These are phyloP conservation scores for Acanthococcus lagerstroemiae DNA, from an alignment of 2,888 invertebrate genomes.

Conservation along the genomic window DNA sequence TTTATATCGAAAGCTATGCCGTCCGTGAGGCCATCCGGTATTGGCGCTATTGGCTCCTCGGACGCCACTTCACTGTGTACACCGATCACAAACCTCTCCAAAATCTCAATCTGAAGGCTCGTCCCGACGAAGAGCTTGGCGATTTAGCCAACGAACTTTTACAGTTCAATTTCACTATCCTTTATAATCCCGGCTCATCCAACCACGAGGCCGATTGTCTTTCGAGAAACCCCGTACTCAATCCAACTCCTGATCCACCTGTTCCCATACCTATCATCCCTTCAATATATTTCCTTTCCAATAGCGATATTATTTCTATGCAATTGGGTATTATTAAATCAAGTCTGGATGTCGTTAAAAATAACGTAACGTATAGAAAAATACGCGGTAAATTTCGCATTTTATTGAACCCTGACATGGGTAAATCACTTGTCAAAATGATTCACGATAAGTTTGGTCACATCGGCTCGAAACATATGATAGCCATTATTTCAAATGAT, in stretches of 20 bases:
- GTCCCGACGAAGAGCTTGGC: slow-evolving; percentile 35
- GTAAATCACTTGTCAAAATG: no score
- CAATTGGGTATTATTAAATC: no score
- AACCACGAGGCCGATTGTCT: slow-evolving; percentile 35
- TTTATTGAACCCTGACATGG: no score
- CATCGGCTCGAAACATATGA: no score
- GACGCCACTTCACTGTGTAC: slow-evolving; percentile 15
- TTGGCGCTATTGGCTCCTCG: slow-evolving; percentile 31
- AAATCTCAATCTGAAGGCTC: slow-evolving; percentile 33
- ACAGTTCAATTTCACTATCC: slow-evolving; percentile 35
- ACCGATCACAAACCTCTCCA: slow-evolving; percentile 34
- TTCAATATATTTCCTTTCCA: no score
- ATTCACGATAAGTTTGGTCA: no score
- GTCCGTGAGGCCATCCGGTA: slow-evolving; percentile 28
- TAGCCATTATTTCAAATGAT: not conserved
- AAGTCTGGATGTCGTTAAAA: no score
- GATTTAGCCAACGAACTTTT: slow-evolving; percentile 35
- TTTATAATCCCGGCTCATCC: slow-evolving; percentile 34
- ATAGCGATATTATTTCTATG: no score
- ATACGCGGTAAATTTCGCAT: no score
- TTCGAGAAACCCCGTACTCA: slow-evolving; percentile 34
- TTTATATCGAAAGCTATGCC: slow-evolving; percentile 27
- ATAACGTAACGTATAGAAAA: no score
- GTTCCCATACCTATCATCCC: no score
- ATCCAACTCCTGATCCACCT: no score